Evolutionary conservation across 2,113 vertebrate species (phyloP).

Genomic region (Cyanoramphus novaezelandiae): DNA sequence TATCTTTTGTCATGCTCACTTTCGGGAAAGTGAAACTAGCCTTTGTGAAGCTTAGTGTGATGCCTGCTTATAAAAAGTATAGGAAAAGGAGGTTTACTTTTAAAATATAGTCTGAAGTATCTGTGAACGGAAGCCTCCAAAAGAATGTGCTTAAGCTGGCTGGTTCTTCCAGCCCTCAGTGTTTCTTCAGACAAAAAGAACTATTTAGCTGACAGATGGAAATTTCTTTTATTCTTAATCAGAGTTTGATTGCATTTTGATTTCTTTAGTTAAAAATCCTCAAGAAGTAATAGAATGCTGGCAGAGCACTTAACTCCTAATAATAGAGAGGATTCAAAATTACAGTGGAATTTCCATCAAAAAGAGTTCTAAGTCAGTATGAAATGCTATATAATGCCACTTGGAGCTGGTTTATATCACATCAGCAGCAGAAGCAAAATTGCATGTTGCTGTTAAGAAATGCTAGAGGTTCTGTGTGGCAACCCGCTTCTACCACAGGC

Average conservation of each 20-base stretch:
- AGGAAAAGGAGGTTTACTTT: not conserved
- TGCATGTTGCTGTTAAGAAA: not conserved
- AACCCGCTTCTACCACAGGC: not conserved
- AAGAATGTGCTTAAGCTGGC: not conserved
- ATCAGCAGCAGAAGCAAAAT: not conserved
- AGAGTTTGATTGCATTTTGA: not conserved
- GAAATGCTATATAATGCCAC: not conserved
- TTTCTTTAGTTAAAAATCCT: not conserved
- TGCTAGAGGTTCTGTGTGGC: not conserved
- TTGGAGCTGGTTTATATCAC: not conserved
- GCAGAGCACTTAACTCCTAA: not conserved
- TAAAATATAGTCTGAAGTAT: not conserved
- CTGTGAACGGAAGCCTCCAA: not conserved
- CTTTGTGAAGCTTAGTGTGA: not conserved
- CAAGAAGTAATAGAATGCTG: not conserved
- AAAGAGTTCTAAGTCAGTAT: not conserved
- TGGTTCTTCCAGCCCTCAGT: not conserved
- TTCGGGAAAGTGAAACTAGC: not conserved
- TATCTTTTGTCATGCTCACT: not conserved
- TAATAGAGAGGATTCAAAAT: not conserved
- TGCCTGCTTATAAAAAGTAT: not conserved
- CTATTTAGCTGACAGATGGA: not conserved
- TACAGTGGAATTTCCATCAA: not conserved
- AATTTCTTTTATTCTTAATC: not conserved
- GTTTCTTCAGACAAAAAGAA: not conserved